Conservation (phyloP, 2,888 invertebrate species). For the Drosophila subquinaria region DNA sequence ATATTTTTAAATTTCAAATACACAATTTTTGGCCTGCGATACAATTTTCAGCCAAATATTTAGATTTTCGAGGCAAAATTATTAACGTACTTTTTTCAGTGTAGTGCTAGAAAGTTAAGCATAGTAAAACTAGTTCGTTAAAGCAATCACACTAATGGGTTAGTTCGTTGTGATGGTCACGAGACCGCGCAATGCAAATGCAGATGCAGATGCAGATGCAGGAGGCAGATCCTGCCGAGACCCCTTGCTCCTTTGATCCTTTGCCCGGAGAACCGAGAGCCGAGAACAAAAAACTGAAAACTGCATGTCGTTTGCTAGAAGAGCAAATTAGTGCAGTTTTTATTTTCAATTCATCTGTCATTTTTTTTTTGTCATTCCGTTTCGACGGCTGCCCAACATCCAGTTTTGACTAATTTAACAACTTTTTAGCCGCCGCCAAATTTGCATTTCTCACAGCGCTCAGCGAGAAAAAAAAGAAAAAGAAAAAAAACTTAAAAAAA, state of each 20-base stretch:
- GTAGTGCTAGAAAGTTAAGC: too few species aligned
- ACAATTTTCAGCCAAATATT: too few species aligned
- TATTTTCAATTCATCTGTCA: constrained; percentile 18
- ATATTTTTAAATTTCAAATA: too few species aligned
- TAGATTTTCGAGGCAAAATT: too few species aligned
- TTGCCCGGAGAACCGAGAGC: neutral
- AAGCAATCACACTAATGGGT: neutral
- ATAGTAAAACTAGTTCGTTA: neutral
- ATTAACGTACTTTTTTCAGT: too few species aligned
- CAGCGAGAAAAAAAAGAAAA: constrained; percentile 22
- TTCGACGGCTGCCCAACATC: constrained; percentile 28
- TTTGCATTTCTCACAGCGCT: constrained; percentile 77
- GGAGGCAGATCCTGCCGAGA: neutral
- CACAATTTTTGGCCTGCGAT: too few species aligned
- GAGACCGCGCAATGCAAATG: constrained; percentile 3
- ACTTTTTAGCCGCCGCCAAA: constrained; percentile 59
- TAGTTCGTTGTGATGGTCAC: neutral
- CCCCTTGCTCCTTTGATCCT: constrained; percentile 25
- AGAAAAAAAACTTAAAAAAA: constrained; percentile 18
- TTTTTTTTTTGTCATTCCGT: constrained; percentile 14
- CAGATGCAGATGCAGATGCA: neutral
- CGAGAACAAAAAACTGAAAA: constrained; percentile 42
- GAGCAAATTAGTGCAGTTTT: constrained; percentile 77
- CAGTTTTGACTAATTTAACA: constrained; percentile 69
- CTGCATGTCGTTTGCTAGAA: constrained; percentile 29